Evolutionary conservation across 2,113 vertebrate genomes (phyloP).

Genomic region (Bambusicola thoracicus): DNA sequence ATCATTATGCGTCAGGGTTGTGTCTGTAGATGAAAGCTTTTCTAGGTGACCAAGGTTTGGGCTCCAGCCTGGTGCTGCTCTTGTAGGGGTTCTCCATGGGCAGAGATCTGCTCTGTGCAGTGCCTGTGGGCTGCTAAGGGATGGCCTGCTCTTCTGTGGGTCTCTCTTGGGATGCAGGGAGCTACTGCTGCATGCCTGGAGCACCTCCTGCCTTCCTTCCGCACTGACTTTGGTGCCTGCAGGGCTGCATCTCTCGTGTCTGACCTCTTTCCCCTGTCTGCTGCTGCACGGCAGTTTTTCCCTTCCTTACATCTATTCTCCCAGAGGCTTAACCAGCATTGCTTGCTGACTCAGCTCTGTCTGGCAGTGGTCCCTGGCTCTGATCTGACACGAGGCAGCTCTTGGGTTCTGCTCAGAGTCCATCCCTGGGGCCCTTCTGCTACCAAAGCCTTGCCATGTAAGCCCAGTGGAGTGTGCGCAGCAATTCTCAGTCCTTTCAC

Average conservation of each 20-base stretch:
- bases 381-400: too few relatives aligned
- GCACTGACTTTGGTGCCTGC: background rate
- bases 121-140: too few relatives aligned
- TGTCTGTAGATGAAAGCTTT: background rate
- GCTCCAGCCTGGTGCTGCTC: too few relatives aligned
- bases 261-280: background rate
- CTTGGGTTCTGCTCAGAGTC: background rate
- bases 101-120: too few relatives aligned
- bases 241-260: background rate
- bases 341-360: too few relatives aligned
- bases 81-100: background rate
- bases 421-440: background rate
- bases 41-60: background rate
- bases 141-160: too few relatives aligned
- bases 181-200: too few relatives aligned
- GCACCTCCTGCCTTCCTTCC: too few relatives aligned
- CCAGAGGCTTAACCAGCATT: too few relatives aligned
- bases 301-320: background rate
- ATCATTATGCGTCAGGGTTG: background rate
- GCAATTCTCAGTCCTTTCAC: background rate
- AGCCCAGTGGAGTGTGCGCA: background rate
- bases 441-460: background rate
- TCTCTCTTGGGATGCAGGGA: too few relatives aligned
- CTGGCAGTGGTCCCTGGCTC: too few relatives aligned
- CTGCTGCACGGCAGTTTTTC: background rate